Conservation (phyloP, 2,888 invertebrate genomes). For the Pherbina coryleti region DNA sequence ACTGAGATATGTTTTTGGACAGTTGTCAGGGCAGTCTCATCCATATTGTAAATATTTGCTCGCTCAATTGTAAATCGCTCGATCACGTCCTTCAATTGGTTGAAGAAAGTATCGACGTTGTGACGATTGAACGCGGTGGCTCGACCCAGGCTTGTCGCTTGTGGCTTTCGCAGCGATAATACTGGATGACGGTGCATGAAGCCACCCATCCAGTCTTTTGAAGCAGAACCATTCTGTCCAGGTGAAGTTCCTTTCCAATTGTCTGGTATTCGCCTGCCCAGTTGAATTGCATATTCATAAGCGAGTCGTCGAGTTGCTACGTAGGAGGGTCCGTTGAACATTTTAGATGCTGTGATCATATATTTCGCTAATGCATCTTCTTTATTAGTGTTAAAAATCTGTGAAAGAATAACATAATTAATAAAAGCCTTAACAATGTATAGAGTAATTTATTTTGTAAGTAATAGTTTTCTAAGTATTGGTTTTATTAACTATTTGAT, state of each 20-base stretch:
- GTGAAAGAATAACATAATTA: constrained; percentile 7
- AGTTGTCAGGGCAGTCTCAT: constrained; percentile 1
- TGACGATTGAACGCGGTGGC: not conserved
- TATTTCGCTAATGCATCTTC: not conserved
- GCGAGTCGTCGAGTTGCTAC: not conserved
- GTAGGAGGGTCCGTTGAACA: not conserved
- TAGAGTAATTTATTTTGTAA: too few species aligned
- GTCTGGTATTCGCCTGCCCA: constrained; percentile 2
- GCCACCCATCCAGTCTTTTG: not conserved
- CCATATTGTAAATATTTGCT: constrained; percentile 1
- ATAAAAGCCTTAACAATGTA: too few species aligned
- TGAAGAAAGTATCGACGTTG: not conserved
- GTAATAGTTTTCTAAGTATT: too few species aligned
- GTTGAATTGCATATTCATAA: constrained; percentile 2
- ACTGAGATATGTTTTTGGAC: not conserved
- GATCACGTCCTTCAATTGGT: constrained; percentile 2
- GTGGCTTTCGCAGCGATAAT: constrained; percentile 2
- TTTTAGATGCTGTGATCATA: not conserved
- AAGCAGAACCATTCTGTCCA: not conserved
- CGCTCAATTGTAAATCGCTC: not conserved
- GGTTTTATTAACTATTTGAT: too few species aligned
- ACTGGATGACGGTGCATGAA: not conserved
- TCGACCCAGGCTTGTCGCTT: not conserved
- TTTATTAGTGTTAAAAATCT: not conserved
- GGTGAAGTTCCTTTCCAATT: not conserved